Evolutionary conservation across 1,140 invertebrate species (phyloP).

Genomic region (Drosophila azteca): DNA sequence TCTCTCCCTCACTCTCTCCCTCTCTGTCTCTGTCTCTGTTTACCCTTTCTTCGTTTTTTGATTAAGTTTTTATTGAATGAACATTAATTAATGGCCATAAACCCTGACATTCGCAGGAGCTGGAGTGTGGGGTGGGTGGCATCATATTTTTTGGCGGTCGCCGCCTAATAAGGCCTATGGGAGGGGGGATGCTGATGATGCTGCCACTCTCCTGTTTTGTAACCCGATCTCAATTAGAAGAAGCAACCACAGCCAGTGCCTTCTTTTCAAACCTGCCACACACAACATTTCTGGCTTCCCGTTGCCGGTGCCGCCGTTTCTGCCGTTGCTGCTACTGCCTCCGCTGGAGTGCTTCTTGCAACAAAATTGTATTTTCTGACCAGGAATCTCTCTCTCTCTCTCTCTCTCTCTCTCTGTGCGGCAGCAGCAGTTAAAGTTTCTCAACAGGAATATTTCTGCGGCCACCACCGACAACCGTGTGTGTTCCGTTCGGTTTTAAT

Average conservation of each 20-base stretch:
- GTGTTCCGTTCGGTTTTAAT: constrained; percentile 69
- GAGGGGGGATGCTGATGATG: too few relatives aligned
- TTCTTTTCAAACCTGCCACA: too few relatives aligned
- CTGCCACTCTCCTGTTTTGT: too few relatives aligned
- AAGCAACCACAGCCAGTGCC: constrained; percentile 34
- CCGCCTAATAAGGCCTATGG: too few relatives aligned
- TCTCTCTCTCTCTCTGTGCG: neutral
- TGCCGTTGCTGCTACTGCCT: neutral
- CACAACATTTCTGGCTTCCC: constrained; percentile 38
- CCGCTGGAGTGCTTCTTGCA: constrained; percentile 36
- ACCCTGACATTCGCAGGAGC: neutral
- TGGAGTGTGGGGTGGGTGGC: neutral
- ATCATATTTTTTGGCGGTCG: too few relatives aligned
- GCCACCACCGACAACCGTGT: constrained; percentile 26
- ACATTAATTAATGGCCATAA: constrained; percentile 51
- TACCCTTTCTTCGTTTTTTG: constrained; percentile 16
- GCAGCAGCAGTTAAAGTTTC: constrained; percentile 35
- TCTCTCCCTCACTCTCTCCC: neutral
- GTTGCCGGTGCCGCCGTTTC: constrained; percentile 9
- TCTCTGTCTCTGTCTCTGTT: neutral
- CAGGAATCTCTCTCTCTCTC: constrained; percentile 36
- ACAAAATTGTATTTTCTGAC: constrained; percentile 61
- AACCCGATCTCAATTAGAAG: constrained; percentile 75
- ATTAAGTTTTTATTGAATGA: constrained; percentile 47
- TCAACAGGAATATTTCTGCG: constrained; percentile 33